Evolutionary conservation across 2,888 invertebrate genomes (phyloP), one percentile per base, ranked within the genome.

Genomic region (Thyatira batis): DNA sequence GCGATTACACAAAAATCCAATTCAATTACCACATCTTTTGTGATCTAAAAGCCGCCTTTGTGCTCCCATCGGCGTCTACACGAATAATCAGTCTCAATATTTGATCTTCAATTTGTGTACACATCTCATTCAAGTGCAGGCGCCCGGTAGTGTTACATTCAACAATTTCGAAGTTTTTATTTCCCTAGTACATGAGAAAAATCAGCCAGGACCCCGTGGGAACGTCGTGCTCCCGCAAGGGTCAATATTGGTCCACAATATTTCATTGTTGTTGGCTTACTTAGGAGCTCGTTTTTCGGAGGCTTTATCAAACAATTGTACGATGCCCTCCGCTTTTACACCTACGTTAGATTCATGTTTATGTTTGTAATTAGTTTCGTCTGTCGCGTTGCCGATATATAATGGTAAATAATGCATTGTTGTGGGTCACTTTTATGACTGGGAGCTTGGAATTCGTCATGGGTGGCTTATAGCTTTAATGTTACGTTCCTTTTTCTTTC

Each of bases 351-450:
- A 69, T 67, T 73, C 65, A 66, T 87, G 85, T 92, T 87, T 89
- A 84, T 72, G 76, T 86, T 89, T 84, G 83, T 85, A 85, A 89
- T 91, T 92, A 91, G 86, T 80, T 69, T 71, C 48, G 81, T 78
- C 80, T 89, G 90, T 89, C 89, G 82, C 85, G 73, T 81, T 82
- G 86, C 84, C 85, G 88, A 89, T 89, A 87, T 84, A 88, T 89
- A 87, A 90, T 91, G 86, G 89, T 91, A 90, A 88, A 91, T 92
- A 90, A 90, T 89, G 87, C 84, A 87, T 89, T 87, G 90, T 91
- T 87, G 89, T 84, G 84, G 86, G 80, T 83, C 84, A 85, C 74
- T 90, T 90, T 90, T 89, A 90, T 85, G 87, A 80, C 83, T 78
- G 74, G 71, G 65, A 73, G 80, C 72, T 75, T 76, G 81, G 81